Percentiles rank a stretch among this genome's conserved stretches.
phyloP scores from a whole-genome alignment of 64 coral and sea anemone genomes.

The Platygyra sinensis region DNA sequence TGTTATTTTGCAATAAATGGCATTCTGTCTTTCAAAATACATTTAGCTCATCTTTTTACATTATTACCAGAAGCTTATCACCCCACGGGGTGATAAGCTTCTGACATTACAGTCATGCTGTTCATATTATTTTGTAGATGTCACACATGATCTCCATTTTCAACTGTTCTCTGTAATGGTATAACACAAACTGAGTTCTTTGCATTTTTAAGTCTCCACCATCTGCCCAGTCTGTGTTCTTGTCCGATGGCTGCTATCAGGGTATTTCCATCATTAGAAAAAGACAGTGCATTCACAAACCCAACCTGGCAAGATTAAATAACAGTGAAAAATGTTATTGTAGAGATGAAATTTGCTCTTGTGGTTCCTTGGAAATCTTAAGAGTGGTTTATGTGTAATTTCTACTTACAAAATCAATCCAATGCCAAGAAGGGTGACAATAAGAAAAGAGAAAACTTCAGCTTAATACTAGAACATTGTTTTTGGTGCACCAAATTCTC shows the following conservation, averaged over 20 bases:
- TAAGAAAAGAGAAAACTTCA: no score
- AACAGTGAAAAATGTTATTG: background rate
- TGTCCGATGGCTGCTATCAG: constrained; percentile 91
- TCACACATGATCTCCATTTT: constrained; percentile 19
- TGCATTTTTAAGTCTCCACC: constrained; percentile 94
- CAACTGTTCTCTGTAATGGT: constrained; percentile 50
- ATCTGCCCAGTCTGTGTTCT: constrained; percentile 92
- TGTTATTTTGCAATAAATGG: background rate
- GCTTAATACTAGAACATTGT: no score
- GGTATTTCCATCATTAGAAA: constrained; percentile 74
- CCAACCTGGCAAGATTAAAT: constrained; percentile 61
- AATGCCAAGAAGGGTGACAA: no score
- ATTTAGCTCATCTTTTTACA: no score
- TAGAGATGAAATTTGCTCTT: background rate
- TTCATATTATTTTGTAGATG: background rate
- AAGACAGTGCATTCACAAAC: constrained; percentile 86
- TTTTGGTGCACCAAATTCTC: no score
- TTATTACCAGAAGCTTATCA: no score
- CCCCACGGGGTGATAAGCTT: no score
- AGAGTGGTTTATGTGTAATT: no score
- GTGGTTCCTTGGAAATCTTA: no score
- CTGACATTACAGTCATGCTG: no score
- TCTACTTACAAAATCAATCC: no score
- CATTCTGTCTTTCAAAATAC: background rate
- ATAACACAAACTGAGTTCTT: constrained; percentile 88